phyloP scores from a whole-genome alignment of 2,113 vertebrate genomes.

The Phrynosoma platyrhinos region DNA sequence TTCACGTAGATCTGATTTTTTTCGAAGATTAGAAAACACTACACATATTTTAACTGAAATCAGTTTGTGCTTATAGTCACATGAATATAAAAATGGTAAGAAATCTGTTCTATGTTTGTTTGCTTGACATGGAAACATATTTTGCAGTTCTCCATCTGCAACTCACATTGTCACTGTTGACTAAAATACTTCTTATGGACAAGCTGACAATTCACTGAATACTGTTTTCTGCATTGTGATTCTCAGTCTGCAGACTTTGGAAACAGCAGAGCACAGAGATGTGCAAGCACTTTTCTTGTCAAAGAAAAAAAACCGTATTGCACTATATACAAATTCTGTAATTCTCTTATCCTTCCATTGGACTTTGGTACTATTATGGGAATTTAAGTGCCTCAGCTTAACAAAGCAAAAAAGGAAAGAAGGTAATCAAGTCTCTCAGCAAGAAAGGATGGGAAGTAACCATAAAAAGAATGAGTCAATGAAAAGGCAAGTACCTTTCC shows the following conservation, averaged over 20 bases:
- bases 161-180: slow-evolving; percentile 23
- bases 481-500: slow-evolving; percentile 60
- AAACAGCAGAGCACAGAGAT: neutral
- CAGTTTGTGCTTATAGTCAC: too few species aligned
- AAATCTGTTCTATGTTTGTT: neutral
- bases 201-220: neutral
- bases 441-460: neutral
- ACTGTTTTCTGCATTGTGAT: neutral
- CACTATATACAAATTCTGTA: too few species aligned
- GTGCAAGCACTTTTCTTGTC: neutral
- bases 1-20: too few species aligned
- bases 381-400: neutral
- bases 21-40: too few species aligned
- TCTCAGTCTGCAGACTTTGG: neutral
- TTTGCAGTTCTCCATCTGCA: neutral
- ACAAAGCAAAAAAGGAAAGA: neutral
- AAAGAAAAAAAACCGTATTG: neutral
- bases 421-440: neutral
- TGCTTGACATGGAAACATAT: neutral
- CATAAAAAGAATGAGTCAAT: neutral
- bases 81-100: neutral
- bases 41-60: too few species aligned
- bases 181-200: neutral
- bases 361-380: neutral
- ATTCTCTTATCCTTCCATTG: neutral